Percentiles rank a stretch among this genome's conserved stretches.
These are phyloP conservation scores for Tetrax tetrax DNA, from an alignment of 2,113 vertebrate species.

Conservation along the genomic window DNA sequence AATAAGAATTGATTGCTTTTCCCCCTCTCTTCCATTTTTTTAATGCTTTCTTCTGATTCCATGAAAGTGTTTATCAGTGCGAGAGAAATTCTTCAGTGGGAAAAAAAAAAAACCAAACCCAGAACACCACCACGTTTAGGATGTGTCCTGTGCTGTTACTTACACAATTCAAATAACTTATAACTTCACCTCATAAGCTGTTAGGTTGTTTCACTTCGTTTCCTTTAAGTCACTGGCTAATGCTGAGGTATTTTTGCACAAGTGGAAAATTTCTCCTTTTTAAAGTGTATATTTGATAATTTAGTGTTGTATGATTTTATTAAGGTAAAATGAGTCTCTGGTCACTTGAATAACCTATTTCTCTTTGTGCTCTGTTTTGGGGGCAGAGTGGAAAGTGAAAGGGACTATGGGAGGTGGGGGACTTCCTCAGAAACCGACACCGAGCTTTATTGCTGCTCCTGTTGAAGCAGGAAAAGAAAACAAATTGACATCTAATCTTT, in stretches of 20 bases:
- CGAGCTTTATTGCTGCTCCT: background rate
- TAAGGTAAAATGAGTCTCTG: background rate
- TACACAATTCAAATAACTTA: background rate
- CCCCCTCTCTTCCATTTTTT: background rate
- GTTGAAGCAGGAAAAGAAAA: background rate
- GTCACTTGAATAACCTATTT: background rate
- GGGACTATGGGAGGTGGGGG: background rate
- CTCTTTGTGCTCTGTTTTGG: background rate
- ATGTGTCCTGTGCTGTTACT: background rate
- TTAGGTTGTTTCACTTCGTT: background rate
- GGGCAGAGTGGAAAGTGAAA: background rate
- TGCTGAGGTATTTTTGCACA: background rate
- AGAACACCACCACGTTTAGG: background rate
- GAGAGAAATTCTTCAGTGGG: background rate
- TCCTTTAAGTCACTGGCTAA: background rate
- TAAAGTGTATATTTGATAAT: background rate
- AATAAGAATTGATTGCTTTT: background rate
- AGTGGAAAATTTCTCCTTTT: background rate
- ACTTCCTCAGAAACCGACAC: background rate
- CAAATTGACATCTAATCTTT: background rate
- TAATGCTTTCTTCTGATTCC: background rate
- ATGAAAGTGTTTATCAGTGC: background rate
- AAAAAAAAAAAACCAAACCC: background rate
- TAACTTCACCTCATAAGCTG: background rate
- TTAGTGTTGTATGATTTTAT: background rate